Percentiles rank a stretch among this genome's conserved stretches.
phyloP scores from a whole-genome alignment of 2,113 vertebrate species.

The Hemibagrus wyckioides region DNA sequence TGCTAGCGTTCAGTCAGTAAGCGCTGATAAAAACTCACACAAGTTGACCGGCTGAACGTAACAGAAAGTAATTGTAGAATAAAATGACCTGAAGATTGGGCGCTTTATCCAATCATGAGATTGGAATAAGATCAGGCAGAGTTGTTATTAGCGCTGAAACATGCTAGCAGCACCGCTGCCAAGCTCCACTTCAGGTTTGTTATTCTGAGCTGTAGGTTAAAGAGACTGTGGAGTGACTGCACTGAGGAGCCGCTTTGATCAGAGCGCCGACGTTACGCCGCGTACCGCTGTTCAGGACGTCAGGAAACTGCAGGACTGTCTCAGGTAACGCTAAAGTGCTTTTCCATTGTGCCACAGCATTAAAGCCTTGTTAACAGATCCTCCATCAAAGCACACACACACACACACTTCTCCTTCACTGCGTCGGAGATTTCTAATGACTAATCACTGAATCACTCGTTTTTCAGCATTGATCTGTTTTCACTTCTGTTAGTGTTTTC shows the following conservation, averaged over 20 bases:
- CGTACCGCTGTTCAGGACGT: constrained; percentile 31
- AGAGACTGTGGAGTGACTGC: background rate
- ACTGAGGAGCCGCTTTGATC: constrained; percentile 36
- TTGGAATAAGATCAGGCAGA: background rate
- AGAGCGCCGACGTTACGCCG: background rate
- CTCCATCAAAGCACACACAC: constrained; percentile 3
- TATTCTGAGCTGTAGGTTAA: constrained; percentile 1
- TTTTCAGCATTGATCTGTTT: background rate
- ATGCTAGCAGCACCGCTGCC: background rate
- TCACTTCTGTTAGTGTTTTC: background rate
- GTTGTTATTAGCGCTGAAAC: constrained; percentile 1
- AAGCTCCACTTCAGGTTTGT: background rate
- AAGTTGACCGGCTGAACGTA: background rate
- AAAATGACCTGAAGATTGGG: background rate
- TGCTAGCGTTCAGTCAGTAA: background rate
- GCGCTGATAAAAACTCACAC: background rate
- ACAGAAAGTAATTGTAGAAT: background rate
- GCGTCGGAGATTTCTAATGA: background rate
- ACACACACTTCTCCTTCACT: background rate
- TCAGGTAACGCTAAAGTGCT: constrained; percentile 46
- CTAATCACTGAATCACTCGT: background rate
- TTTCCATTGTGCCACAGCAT: constrained; percentile 47
- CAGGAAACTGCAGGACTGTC: constrained; percentile 34
- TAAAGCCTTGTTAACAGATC: constrained; percentile 36
- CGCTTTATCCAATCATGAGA: too few relatives aligned